These are phyloP conservation scores for Geotrupes spiniger DNA, from an alignment of 2,888 invertebrate genomes.

Conservation along the genomic window DNA sequence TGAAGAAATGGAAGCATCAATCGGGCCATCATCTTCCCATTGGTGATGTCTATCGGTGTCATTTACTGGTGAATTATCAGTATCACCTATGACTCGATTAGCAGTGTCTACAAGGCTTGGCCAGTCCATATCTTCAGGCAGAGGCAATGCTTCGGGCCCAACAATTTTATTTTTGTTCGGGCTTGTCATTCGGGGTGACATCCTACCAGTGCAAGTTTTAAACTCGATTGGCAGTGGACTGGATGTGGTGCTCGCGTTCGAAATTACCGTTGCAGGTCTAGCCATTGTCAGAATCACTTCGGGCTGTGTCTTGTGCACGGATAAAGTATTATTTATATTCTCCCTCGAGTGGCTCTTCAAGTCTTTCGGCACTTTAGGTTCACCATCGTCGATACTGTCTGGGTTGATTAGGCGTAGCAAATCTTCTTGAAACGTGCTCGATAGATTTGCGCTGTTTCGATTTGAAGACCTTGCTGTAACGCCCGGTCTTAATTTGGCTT, in stretches of 20 bases:
- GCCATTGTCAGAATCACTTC: slow-evolving; percentile 65
- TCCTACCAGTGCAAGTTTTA: slow-evolving; percentile 57
- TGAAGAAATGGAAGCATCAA: slow-evolving; percentile 47
- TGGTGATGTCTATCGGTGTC: slow-evolving; percentile 26
- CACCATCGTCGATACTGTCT: slow-evolving; percentile 56
- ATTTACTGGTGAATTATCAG: slow-evolving; percentile 11
- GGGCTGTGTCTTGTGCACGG: slow-evolving; percentile 47
- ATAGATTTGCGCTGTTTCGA: slow-evolving; percentile 60
- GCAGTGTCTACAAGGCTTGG: slow-evolving; percentile 77
- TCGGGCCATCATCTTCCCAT: slow-evolving; percentile 48
- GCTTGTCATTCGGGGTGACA: slow-evolving; percentile 44
- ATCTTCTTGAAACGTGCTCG: slow-evolving; percentile 76
- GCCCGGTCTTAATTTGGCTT: slow-evolving; percentile 57
- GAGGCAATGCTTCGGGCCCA: slow-evolving; percentile 55
- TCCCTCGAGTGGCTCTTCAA: slow-evolving; percentile 41
- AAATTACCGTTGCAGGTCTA: slow-evolving; percentile 64
- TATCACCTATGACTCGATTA: slow-evolving; percentile 27
- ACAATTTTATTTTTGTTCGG: slow-evolving; percentile 37
- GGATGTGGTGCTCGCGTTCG: slow-evolving; percentile 59
- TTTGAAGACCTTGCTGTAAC: slow-evolving; percentile 53
- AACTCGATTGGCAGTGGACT: slow-evolving; percentile 58
- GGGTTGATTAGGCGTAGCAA: slow-evolving; percentile 80
- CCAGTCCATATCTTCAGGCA: slow-evolving; percentile 75
- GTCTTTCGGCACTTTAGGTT: slow-evolving; percentile 33
- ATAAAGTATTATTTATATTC: slow-evolving; percentile 43